Evolutionary conservation across 2,113 vertebrate species (phyloP), one percentile per base, ranked within the genome.

Genomic region (Hippocampus comes): DNA sequence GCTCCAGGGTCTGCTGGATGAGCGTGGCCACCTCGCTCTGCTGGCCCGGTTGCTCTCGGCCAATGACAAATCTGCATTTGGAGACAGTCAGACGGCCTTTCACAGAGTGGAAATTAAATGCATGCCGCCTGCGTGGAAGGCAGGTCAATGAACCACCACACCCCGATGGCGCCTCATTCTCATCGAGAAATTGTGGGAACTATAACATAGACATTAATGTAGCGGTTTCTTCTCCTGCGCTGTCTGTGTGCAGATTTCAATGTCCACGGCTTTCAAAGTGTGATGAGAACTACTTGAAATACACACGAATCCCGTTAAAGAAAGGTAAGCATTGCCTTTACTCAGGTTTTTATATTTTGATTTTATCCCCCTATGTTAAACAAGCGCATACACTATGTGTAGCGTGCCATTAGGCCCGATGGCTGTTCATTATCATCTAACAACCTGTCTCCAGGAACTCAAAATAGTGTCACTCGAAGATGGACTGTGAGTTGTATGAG

Each of bases 1-100:
- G 97, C 72, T 99, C 97, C 82, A 99, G 91, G 2, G 97, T 99
- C 86, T 99, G 97, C 84, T 97, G 98, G 79, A 99, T 99, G 83
- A 99, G 87, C 38, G 97, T 95, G 0, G 97, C 96, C 80, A 99
- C 97, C 87, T 99, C 97, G 10, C 97, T 99, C 88, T 96, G 94
- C 92, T 99, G 97, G 57, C 97, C 97, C 0, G 97, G 96, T 11
- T 94, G 96, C 87, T 99, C 97, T 79, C 97, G 94, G 41, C 97
- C 97, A 86, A 99, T 98, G 82, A 98, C 89, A 83, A 99, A 99
- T 85, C 97, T 99, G 90, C 57, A 85, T 87, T 83, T 25, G 90
- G 61, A 91, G 15, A 73, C 61, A 23, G 5, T 46, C 43, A 15
- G 43, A 3, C 12, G 10, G 34, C 34, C 34, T 38, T 38, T 38